Evolutionary conservation across 2,888 invertebrate genomes (phyloP), one percentile per base, ranked within the genome.

Genomic region (Phaonia tiefii): DNA sequence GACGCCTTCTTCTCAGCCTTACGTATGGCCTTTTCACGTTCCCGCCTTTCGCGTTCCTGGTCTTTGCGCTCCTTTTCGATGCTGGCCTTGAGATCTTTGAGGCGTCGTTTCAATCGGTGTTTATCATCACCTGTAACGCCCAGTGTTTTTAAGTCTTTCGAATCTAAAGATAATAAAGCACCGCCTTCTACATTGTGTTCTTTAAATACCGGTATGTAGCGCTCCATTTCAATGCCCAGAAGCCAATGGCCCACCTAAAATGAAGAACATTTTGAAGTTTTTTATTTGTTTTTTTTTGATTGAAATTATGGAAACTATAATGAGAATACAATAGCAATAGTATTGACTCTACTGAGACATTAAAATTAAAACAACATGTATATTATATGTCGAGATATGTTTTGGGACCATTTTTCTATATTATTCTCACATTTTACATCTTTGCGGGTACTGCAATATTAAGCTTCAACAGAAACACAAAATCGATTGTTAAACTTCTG

Each of bases 221-320:
- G 95, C 89, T 98, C 97, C 88, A 98, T 92, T 46, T 97, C 96
- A 84, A 97, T 93, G 22, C 93, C 93, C 85, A 94, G 92, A 83
- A 98, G 92, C 98, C 98, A 98, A 90, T 98, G 97, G 91, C 96
- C 97, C 70, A 98, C 98, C 96, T 98, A 88, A 44, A 11, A 20
- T 10, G 20, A 25, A 60, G n/a, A n/a, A n/a, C n/a, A n/a, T n/a
- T n/a, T n/a, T n/a, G n/a, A n/a, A n/a, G n/a, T n/a, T n/a, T n/a
- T n/a, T n/a, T n/a, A n/a, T n/a, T n/a, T n/a, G n/a, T n/a, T n/a
- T n/a, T n/a, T n/a, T n/a, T n/a, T n/a, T n/a, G n/a, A n/a, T n/a
- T n/a, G n/a, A n/a, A n/a, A n/a, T n/a, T n/a, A n/a, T n/a, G n/a
- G n/a, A n/a, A n/a, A n/a, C n/a, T n/a, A n/a, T n/a, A n/a, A n/a